A percentile compares a stretch with the other conserved stretches of the same genome.
Evolutionary conservation across 2,113 vertebrate species (phyloP).

Genomic region (Saimiri boliviensis): DNA sequence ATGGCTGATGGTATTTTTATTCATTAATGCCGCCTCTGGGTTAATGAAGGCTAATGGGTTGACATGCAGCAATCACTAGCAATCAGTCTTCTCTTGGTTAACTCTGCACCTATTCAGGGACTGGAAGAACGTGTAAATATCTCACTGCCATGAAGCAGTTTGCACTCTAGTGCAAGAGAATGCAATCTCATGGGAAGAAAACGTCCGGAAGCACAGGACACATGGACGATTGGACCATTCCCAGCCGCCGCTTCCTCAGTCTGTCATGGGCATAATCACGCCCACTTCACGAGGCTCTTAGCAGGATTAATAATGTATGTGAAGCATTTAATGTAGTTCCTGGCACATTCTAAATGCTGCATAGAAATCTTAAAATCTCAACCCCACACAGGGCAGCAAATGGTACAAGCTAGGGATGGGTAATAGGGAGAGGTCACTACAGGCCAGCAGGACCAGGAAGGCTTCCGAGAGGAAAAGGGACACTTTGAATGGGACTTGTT

Average conservation of each 20-base stretch:
- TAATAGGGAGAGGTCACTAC: neutral
- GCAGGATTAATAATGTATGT: neutral
- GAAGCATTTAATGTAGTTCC: neutral
- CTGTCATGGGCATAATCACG: neutral
- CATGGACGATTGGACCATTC: accelerated
- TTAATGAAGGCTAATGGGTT: neutral
- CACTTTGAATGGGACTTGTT: neutral
- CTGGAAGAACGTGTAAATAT: neutral
- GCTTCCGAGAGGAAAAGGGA: neutral
- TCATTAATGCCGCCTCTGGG: neutral
- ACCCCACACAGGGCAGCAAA: neutral
- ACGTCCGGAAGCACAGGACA: neutral
- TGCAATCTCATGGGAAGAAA: neutral
- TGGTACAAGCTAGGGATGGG: neutral
- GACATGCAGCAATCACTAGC: neutral
- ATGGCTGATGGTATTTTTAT: neutral
- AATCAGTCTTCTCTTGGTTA: neutral
- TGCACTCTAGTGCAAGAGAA: neutral
- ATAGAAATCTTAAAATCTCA: neutral
- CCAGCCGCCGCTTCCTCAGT: neutral
- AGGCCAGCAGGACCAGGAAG: neutral
- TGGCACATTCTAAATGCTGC: neutral
- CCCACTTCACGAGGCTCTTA: neutral
- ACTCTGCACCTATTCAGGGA: neutral
- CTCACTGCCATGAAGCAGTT: neutral